Evolutionary conservation across 2,113 vertebrate genomes (phyloP).

Genomic region (Notarius quadriscutis): DNA sequence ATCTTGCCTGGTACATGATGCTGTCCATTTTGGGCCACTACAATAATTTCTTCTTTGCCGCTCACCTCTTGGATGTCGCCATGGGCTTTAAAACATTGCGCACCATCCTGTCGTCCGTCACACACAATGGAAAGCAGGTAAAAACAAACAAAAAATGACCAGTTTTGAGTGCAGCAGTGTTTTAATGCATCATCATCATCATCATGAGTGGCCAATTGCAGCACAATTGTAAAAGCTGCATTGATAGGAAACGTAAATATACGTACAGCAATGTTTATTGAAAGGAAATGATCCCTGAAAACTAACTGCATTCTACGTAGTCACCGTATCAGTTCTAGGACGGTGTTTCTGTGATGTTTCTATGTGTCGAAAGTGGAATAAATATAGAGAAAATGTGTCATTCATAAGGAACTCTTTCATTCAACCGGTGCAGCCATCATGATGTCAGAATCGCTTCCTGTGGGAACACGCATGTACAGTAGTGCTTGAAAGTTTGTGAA

Average conservation of each 20-base stretch:
- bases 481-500: too few relatives aligned
- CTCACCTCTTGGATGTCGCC: constrained; percentile 71
- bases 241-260: not conserved
- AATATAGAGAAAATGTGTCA: too few relatives aligned
- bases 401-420: too few relatives aligned
- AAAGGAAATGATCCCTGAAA: too few relatives aligned
- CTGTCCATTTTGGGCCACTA: constrained; percentile 86
- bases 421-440: too few relatives aligned
- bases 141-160: not conserved
- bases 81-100: constrained; percentile 87
- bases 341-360: too few relatives aligned
- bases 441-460: too few relatives aligned
- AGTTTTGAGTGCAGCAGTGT: not conserved
- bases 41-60: constrained; percentile 84
- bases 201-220: too few relatives aligned
- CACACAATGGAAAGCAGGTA: constrained; percentile 88
- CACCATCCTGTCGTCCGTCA: constrained; percentile 85
- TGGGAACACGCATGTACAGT: too few relatives aligned
- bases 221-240: not conserved
- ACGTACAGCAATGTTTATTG: not conserved
- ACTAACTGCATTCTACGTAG: too few relatives aligned
- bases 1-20: constrained; percentile 86
- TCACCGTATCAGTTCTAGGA: too few relatives aligned
- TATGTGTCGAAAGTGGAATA: too few relatives aligned
- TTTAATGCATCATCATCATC: not conserved